Percentiles rank a stretch among this genome's conserved stretches.
These are phyloP conservation scores for Cephalopterus ornatus DNA, from an alignment of 2,113 vertebrate species.

Conservation along the genomic window DNA sequence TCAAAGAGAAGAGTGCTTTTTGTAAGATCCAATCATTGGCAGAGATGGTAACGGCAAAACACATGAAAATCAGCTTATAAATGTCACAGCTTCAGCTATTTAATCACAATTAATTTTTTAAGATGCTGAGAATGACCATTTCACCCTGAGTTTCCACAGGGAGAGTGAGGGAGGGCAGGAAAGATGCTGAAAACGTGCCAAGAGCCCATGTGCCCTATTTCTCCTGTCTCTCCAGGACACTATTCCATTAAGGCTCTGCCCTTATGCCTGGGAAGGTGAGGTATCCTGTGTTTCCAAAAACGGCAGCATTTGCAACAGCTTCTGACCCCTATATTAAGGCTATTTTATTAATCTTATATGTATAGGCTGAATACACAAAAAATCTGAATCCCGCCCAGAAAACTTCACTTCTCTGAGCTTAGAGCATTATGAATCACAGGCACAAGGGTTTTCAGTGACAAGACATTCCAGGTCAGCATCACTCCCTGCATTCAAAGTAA, in stretches of 20 bases:
- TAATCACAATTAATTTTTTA: not conserved
- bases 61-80: not conserved
- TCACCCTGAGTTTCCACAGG: not conserved
- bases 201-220: not conserved
- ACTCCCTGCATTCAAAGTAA: not conserved
- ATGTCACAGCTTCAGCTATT: not conserved
- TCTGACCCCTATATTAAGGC: not conserved
- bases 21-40: not conserved
- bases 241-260: not conserved
- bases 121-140: not conserved
- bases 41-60: not conserved
- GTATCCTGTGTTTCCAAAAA: not conserved
- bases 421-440: not conserved
- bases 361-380: not conserved
- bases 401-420: not conserved
- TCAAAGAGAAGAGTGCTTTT: not conserved
- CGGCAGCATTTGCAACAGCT: rapidly evolving
- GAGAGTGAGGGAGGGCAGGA: not conserved
- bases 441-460: not conserved
- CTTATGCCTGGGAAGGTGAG: not conserved
- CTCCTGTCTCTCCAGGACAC: not conserved
- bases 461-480: not conserved
- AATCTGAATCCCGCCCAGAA: not conserved
- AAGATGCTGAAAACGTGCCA: not conserved
- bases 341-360: not conserved